Conservation (phyloP, 2,797 vertebrate genomes). For the Cynopterus sphinx region DNA sequence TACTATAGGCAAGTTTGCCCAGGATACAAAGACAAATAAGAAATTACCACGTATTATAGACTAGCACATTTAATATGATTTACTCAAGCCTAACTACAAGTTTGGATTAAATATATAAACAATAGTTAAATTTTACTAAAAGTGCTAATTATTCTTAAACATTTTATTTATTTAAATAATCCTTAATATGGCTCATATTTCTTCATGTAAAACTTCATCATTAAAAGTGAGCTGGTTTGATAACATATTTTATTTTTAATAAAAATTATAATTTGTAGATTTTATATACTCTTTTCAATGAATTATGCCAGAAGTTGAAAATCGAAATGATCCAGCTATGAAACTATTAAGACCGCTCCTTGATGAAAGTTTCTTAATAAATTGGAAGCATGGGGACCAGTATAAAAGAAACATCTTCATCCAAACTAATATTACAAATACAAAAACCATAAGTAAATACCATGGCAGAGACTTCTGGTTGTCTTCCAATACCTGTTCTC, state of each 20-base stretch:
- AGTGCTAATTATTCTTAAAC: background rate
- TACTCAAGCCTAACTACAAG: background rate
- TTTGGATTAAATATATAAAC: background rate
- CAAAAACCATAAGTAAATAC: background rate
- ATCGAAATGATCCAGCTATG: background rate
- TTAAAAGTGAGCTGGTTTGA: background rate
- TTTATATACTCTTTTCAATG: background rate
- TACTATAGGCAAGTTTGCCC: background rate
- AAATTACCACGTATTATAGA: background rate
- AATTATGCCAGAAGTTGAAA: background rate
- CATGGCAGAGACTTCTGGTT: background rate
- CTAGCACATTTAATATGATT: background rate
- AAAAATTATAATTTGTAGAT: background rate
- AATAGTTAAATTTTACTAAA: background rate
- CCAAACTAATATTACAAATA: background rate
- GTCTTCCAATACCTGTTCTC: background rate
- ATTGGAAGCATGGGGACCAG: background rate
- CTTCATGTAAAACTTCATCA: background rate
- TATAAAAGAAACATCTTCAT: background rate
- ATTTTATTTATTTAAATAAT: background rate
- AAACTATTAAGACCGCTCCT: background rate
- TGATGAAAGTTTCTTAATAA: background rate
- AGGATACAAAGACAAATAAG: background rate
- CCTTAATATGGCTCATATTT: background rate
- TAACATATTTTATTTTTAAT: constrained; percentile 17